phyloP scores from a whole-genome alignment of 2,888 invertebrate genomes.

The Anarsia innoxiella region DNA sequence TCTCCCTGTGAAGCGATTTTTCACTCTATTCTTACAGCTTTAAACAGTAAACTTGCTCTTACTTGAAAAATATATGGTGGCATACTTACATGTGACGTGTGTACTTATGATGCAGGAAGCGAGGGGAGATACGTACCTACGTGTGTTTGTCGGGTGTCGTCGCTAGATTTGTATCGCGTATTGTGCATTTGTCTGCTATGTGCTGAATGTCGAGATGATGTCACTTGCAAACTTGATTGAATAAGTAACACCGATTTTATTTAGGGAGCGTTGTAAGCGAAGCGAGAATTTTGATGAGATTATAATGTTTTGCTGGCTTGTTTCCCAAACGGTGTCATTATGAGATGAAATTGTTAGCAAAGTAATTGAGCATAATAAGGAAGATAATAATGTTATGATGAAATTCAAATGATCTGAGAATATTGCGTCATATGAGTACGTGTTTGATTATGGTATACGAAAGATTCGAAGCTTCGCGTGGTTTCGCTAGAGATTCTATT shows the following conservation, averaged over 20 bases:
- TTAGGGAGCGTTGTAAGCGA: too few species aligned
- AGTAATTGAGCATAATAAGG: slow-evolving; percentile 2
- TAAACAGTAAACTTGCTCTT: slow-evolving; percentile 21
- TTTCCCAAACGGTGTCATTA: slow-evolving; percentile 3
- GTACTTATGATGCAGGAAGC: slow-evolving; percentile 63
- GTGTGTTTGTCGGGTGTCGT: slow-evolving; percentile 36
- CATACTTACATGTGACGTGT: slow-evolving; percentile 47
- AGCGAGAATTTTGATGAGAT: slow-evolving; percentile 3
- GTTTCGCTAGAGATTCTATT: slow-evolving; percentile 27
- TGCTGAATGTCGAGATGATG: background rate
- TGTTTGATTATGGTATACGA: background rate
- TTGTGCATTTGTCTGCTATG: slow-evolving; percentile 38
- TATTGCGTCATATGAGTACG: too few species aligned
- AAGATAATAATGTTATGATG: background rate
- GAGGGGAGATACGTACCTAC: slow-evolving; percentile 58
- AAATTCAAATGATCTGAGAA: slow-evolving; percentile 2
- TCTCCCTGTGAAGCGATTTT: slow-evolving; percentile 34
- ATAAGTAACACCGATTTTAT: slow-evolving; percentile 2
- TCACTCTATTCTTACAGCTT: slow-evolving; percentile 32
- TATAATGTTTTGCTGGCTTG: slow-evolving; percentile 1
- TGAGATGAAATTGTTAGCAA: too few species aligned
- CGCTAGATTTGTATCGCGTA: slow-evolving; percentile 53
- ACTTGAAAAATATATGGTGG: slow-evolving; percentile 16
- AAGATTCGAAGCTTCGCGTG: background rate
- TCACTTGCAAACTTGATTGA: slow-evolving; percentile 2